These are phyloP conservation scores for Cantharis lateralis DNA, from an alignment of 2,888 invertebrate species.

Conservation along the genomic window DNA sequence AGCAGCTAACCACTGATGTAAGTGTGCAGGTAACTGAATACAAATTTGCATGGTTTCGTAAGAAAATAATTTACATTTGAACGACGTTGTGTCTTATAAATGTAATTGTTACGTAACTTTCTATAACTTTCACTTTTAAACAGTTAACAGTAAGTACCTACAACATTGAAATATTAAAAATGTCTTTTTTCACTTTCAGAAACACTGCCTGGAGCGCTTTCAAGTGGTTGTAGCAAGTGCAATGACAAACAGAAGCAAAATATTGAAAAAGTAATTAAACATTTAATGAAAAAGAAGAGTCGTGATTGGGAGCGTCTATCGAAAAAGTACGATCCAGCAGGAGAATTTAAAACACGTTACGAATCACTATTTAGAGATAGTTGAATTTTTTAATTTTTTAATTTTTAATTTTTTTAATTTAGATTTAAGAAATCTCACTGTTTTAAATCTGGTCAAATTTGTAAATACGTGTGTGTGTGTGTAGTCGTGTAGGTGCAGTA, in stretches of 20 bases:
- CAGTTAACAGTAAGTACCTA: not conserved
- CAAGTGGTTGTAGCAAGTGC: constrained; percentile 70
- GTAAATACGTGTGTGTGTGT: not conserved
- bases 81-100: not conserved
- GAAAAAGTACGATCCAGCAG: constrained; percentile 72
- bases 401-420: no score
- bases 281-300: constrained; percentile 65
- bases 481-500: not conserved
- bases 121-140: constrained; percentile 2
- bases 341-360: constrained; percentile 63
- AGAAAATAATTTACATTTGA: not conserved
- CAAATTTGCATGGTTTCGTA: not conserved
- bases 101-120: constrained; percentile 7
- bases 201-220: constrained; percentile 72
- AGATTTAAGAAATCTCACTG: not conserved
- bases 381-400: no score
- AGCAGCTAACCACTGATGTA: not conserved
- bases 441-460: not conserved
- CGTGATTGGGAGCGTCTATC: constrained; percentile 71
- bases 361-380: constrained; percentile 42
- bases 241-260: constrained; percentile 67
- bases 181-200: constrained; percentile 57
- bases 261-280: constrained; percentile 70
- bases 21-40: not conserved
- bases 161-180: constrained; percentile 34